A percentile compares a stretch with the other conserved stretches of the same genome.
phyloP scores from a whole-genome alignment of 2,888 invertebrate genomes.

The Harmothoe impar region DNA sequence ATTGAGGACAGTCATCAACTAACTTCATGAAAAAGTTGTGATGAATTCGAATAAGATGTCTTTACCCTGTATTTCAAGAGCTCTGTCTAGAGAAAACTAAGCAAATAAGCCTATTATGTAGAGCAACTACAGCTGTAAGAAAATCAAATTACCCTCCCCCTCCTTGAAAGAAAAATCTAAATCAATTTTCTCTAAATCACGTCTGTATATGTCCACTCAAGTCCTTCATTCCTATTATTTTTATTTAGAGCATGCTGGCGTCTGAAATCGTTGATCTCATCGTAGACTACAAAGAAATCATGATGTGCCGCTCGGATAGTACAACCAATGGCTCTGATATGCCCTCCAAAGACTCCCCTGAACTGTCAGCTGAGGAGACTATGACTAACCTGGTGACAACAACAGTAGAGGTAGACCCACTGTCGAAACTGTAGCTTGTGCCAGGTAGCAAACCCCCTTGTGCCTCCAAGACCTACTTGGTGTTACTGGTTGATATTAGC shows the following conservation, averaged over 20 bases:
- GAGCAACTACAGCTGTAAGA: too few relatives aligned
- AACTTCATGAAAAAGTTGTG: too few relatives aligned
- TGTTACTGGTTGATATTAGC: not conserved
- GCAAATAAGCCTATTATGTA: too few relatives aligned
- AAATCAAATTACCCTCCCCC: too few relatives aligned
- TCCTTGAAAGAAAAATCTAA: too few relatives aligned
- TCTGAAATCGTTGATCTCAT: constrained; percentile 96
- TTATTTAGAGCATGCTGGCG: constrained; percentile 86
- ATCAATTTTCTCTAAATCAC: too few relatives aligned
- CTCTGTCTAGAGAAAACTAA: too few relatives aligned
- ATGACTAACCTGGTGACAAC: not conserved
- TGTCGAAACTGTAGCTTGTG: constrained; percentile 20
- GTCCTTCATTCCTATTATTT: too few relatives aligned
- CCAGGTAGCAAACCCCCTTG: not conserved
- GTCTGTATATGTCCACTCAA: too few relatives aligned
- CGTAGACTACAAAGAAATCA: constrained; percentile 88
- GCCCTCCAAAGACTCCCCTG: constrained; percentile 50
- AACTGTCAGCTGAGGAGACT: not conserved
- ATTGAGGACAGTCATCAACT: too few relatives aligned
- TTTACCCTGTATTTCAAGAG: too few relatives aligned
- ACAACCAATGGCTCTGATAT: constrained; percentile 49
- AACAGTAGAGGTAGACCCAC: not conserved
- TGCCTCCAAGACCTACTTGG: not conserved
- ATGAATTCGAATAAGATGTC: too few relatives aligned
- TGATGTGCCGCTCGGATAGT: constrained; percentile 46